These are phyloP conservation scores for Molossus molossus DNA, from an alignment of 2,797 vertebrate genomes.

Conservation along the genomic window DNA sequence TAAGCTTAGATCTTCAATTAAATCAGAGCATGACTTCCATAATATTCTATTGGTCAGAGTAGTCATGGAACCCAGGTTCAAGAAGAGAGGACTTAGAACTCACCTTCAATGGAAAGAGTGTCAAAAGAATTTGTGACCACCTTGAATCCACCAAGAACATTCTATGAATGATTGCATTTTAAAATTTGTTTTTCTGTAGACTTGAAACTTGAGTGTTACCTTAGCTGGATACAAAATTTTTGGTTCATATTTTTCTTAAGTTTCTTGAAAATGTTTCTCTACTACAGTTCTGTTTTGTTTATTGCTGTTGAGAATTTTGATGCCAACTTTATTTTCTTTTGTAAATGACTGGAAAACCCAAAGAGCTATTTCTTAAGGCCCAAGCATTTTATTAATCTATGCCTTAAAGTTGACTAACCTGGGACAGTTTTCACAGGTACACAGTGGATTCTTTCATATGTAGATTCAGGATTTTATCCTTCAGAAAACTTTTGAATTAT, in stretches of 20 bases:
- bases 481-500: no score
- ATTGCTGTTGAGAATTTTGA: neutral
- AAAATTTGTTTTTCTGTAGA: neutral
- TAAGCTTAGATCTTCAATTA: neutral
- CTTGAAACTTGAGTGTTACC: neutral
- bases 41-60: neutral
- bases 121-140: neutral
- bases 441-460: no score
- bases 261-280: neutral
- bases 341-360: no score
- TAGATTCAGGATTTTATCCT: no score
- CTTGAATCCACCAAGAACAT: neutral
- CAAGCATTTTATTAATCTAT: no score
- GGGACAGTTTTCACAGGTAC: no score
- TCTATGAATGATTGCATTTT: neutral
- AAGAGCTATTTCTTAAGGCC: no score
- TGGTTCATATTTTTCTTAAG: neutral
- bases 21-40: neutral
- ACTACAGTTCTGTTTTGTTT: neutral
- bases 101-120: neutral
- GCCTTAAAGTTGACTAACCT: no score
- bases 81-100: neutral
- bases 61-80: neutral
- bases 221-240: conserved; percentile 2
- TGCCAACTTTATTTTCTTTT: no score